Base-by-base conservation (phyloP, 2,888 invertebrate species). In the Elysia crispata region DNA sequence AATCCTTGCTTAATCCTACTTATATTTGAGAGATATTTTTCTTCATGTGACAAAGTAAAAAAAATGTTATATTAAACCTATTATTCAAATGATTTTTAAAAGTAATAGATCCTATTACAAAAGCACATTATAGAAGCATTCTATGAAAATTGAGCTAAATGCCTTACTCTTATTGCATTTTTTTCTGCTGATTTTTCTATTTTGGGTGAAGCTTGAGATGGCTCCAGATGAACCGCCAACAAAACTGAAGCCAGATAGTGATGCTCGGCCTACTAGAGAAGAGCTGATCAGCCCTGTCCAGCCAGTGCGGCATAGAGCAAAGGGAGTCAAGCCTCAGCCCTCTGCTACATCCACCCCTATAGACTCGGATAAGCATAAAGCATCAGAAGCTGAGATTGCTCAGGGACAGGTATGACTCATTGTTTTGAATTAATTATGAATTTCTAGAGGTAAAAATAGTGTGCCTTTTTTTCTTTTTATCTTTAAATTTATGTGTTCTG, bases 321-420 rank as follows among this genome's bases (percentile, higher is more conserved):
- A 20, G 18, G 74, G 66, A 67, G 66, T 25, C 23, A 50, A 33
- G 13, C 31, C 28, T 50, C 86, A 83, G 1, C 89, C 89, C 13
- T 82, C 86, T 11, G 88, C 88, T n/a, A 87, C 88, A 11, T 89
- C 89, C 28, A 89, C 89, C 31, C 89, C 89, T 1, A 85, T 89
- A 86, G 84, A 86, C 28, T 84, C 84, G 49, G 76, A 82, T 15
- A 80, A 57, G 25, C 11, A 76, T 11, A 25, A 41, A 25, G 66
- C 76, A 13, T 75, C 82, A n/a, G 82, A 84, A 49, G 54, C 31
- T n/a, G 82, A 83, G 73, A 75, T 82, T 41, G 67, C 81, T 30
- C 67, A 73, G 15, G 5, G 75, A 49, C 62, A 74, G 50, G 78
- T 79, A 50, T n/a, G 31, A 41, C 3, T 62, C 8, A 0, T 31